A percentile compares a stretch with the other conserved stretches of the same genome.
These are phyloP conservation scores for Hafferia zeledoni DNA, from an alignment of 2,797 vertebrate species.

Conservation along the genomic window DNA sequence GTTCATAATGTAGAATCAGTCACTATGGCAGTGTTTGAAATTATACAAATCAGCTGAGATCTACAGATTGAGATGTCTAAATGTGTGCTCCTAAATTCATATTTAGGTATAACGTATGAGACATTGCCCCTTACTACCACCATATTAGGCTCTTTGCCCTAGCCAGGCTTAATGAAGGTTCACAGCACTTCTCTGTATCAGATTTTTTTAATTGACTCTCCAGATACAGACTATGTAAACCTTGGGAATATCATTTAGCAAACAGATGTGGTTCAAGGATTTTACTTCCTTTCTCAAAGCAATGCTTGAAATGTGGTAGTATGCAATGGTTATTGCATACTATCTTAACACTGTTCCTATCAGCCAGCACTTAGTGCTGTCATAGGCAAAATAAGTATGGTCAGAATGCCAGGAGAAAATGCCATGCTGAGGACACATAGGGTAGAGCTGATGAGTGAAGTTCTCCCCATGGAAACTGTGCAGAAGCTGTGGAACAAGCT, in stretches of 20 bases:
- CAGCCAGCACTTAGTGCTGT: not conserved
- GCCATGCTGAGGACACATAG: not conserved
- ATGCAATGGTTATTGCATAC: not conserved
- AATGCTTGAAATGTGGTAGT: not conserved
- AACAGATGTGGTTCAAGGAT: not conserved
- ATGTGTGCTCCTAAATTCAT: not conserved
- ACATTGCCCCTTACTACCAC: not conserved
- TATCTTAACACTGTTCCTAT: not conserved
- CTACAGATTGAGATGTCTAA: not conserved
- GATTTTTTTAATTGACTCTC: not conserved
- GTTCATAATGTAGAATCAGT: not conserved
- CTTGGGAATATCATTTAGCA: not conserved
- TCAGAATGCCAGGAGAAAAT: not conserved
- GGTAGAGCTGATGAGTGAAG: not conserved
- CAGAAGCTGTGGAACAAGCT: not conserved
- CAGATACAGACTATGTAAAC: not conserved
- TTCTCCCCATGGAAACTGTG: not conserved
- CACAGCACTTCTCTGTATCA: not conserved
- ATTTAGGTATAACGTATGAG: not conserved
- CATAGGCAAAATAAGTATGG: not conserved
- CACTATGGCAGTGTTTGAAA: not conserved
- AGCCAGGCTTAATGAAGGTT: not conserved
- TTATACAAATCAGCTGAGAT: not conserved
- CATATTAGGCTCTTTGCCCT: accelerated
- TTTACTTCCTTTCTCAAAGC: not conserved